These are phyloP conservation scores for Etheostoma spectabile DNA, from an alignment of 2,113 vertebrate genomes.

Conservation along the genomic window DNA sequence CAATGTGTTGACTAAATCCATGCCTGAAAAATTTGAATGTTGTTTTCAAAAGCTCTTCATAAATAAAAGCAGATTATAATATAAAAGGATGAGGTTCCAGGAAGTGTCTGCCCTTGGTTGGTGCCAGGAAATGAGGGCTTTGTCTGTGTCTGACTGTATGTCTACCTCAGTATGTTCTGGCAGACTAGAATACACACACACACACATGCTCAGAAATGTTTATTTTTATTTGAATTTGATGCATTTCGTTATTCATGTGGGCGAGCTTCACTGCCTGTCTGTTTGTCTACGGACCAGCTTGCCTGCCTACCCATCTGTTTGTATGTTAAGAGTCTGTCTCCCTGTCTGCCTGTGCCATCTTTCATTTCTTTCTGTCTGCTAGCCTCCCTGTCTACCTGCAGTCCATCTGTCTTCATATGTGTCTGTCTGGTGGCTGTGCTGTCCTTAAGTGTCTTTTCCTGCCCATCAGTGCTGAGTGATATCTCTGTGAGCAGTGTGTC, in stretches of 20 bases:
- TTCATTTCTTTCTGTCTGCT: constrained; percentile 31
- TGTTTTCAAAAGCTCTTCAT: constrained; percentile 42
- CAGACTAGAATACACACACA: constrained; percentile 53
- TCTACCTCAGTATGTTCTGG: constrained; percentile 68
- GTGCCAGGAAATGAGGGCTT: constrained; percentile 60
- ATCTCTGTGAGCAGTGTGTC: constrained; percentile 70
- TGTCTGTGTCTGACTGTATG: constrained; percentile 66
- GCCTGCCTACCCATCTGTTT: constrained; percentile 64
- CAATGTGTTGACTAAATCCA: constrained; percentile 31
- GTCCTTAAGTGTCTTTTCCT: constrained; percentile 69
- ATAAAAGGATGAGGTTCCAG: constrained; percentile 39
- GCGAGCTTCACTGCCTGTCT: constrained; percentile 43
- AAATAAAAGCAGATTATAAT: constrained; percentile 49
- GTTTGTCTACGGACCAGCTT: constrained; percentile 21
- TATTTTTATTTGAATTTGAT: constrained; percentile 62
- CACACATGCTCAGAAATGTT: constrained; percentile 53
- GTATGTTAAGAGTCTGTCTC: constrained; percentile 22
- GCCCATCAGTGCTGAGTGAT: constrained; percentile 68
- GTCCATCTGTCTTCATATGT: constrained; percentile 64
- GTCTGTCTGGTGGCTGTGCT: constrained; percentile 52
- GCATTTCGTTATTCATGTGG: constrained; percentile 66
- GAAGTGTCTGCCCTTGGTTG: constrained; percentile 42
- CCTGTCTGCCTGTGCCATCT: constrained; percentile 42
- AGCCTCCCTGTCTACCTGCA: constrained; percentile 39
- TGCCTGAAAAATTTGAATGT: constrained; percentile 20